These are phyloP conservation scores for Xenentodon cancila DNA, from an alignment of 2,797 vertebrate genomes.

Conservation along the genomic window DNA sequence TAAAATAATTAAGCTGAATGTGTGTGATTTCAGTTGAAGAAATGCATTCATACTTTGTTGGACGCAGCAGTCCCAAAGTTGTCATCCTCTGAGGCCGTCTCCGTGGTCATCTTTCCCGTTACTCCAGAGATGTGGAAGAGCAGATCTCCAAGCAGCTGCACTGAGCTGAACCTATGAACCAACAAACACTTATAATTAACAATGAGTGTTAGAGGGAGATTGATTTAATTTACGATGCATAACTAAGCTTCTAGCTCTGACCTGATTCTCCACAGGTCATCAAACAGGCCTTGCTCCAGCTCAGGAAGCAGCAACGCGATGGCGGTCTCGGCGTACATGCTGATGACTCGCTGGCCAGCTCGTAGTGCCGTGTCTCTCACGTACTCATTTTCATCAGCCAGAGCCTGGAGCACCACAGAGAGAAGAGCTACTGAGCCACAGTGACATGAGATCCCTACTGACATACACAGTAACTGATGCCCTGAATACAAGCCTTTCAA, in stretches of 20 bases:
- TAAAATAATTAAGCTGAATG: background rate
- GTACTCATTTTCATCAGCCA: conserved; percentile 98
- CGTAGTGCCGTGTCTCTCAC: conserved; percentile 96
- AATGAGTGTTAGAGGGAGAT: background rate
- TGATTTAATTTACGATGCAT: background rate
- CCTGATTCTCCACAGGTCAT: conserved; percentile 99
- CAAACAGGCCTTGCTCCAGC: conserved; percentile 96
- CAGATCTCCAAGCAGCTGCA: conserved; percentile 97
- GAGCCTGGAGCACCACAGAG: conserved; percentile 79
- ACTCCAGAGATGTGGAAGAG: conserved; percentile 98
- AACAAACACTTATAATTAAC: background rate
- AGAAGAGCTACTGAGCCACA: background rate
- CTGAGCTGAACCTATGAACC: conserved; percentile 92
- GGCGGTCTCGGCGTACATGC: conserved; percentile 97
- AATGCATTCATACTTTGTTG: conserved; percentile 85
- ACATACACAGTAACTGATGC: background rate
- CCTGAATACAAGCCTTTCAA: too few relatives aligned
- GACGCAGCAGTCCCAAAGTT: conserved; percentile 98
- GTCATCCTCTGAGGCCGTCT: conserved; percentile 97
- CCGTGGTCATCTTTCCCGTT: conserved; percentile 99
- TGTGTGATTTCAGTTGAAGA: background rate
- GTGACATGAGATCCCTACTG: background rate
- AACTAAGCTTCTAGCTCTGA: conserved; percentile 40
- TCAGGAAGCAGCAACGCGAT: conserved; percentile 94
- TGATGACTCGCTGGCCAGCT: conserved; percentile 95